A percentile compares a stretch with the other conserved stretches of the same genome.
phyloP scores from a whole-genome alignment of 2,797 vertebrate genomes.

The Microctenopoma steveboyesi region DNA sequence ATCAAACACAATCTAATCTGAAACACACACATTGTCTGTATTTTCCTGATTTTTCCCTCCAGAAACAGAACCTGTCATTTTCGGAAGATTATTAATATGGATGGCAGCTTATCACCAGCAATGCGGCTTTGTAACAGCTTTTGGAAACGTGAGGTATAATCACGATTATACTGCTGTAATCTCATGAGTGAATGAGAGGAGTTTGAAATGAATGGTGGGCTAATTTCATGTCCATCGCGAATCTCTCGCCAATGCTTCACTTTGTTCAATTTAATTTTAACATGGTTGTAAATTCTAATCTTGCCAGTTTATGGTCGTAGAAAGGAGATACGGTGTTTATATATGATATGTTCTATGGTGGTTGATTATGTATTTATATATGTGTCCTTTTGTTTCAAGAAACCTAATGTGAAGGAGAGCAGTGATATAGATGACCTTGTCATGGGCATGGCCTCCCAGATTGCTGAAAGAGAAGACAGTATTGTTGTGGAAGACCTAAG shows the following conservation, averaged over 20 bases:
- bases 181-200: neutral
- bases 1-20: neutral
- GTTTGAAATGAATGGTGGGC: neutral
- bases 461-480: slow-evolving; percentile 90
- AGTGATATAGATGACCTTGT: slow-evolving; percentile 88
- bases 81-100: slow-evolving; percentile 54
- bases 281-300: neutral
- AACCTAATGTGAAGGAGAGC: slow-evolving; percentile 71
- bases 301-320: no score
- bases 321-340: neutral
- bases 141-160: slow-evolving; percentile 91
- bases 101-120: slow-evolving; percentile 77
- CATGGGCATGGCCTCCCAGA: slow-evolving; percentile 96
- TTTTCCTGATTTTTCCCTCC: slow-evolving; percentile 28
- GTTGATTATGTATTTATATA: neutral
- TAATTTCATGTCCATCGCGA: slow-evolving; percentile 1
- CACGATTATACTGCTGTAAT: neutral
- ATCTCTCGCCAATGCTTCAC: no score
- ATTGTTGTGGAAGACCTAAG: slow-evolving; percentile 92
- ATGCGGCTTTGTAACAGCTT: slow-evolving; percentile 94
- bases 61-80: slow-evolving; percentile 87
- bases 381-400: slow-evolving; percentile 74
- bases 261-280: neutral
- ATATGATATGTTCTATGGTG: neutral
- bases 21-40: neutral